phyloP scores from a whole-genome alignment of 2,888 invertebrate species.

The Pterostichus madidus region DNA sequence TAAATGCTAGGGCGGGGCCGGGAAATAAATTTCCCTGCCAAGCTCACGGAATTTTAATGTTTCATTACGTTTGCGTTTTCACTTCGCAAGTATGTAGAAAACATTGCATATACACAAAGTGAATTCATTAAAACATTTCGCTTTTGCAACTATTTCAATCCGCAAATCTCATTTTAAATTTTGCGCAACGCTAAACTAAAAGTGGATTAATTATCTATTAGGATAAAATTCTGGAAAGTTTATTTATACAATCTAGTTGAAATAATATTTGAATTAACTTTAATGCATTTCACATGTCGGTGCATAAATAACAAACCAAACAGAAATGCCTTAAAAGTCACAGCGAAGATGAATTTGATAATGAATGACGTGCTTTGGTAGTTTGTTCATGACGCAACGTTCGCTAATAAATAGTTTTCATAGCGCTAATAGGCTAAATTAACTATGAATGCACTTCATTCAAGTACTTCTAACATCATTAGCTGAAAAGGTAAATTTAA shows the following conservation, averaged over 20 bases:
- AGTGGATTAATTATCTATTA: no score
- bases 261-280: neutral
- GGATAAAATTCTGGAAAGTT: neutral
- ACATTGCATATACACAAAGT: conserved; percentile 34
- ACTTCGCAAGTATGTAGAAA: conserved; percentile 27
- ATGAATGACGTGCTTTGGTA: neutral
- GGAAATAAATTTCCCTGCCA: conserved; percentile 46
- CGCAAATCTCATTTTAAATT: conserved; percentile 19
- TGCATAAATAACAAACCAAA: conserved; percentile 3
- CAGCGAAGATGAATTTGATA: conserved; percentile 1
- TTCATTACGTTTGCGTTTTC: conserved; percentile 54
- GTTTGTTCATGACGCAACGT: neutral
- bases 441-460: neutral
- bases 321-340: neutral
- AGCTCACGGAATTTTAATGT: conserved; percentile 58
- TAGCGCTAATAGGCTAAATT: no score
- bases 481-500: no score
- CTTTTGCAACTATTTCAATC: conserved; percentile 7
- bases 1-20: neutral
- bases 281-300: conserved; percentile 7
- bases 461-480: no score
- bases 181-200: neutral
- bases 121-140: conserved; percentile 37
- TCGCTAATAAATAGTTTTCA: neutral
- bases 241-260: neutral